Conservation (phyloP, 2,888 invertebrate genomes). For the Cosmorhoe ocellata region DNA sequence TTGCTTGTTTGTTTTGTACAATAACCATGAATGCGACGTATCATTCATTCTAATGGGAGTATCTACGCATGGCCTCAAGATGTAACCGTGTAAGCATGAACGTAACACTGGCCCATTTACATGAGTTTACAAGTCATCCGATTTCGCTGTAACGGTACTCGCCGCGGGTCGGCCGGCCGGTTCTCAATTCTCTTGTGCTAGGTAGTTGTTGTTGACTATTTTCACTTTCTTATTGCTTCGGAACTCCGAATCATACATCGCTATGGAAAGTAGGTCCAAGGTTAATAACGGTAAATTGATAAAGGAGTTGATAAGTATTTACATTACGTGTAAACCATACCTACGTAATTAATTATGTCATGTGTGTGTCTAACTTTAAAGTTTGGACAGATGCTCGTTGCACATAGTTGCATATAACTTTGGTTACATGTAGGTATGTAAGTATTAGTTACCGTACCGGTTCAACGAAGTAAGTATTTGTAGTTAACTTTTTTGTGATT, state of each 20-base stretch:
- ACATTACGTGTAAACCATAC: no score
- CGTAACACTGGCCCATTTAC: constrained; percentile 68
- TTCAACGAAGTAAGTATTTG: no score
- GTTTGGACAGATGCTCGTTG: no score
- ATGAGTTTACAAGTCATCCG: constrained; percentile 60
- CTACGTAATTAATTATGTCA: no score
- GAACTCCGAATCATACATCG: constrained; percentile 2
- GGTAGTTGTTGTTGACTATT: constrained; percentile 40
- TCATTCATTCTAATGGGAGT: constrained; percentile 19
- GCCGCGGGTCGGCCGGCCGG: constrained; percentile 16
- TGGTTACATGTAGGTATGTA: no score
- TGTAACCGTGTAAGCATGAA: constrained; percentile 25
- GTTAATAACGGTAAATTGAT: constrained; percentile 22
- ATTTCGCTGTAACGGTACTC: constrained; percentile 76
- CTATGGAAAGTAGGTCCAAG: neutral
- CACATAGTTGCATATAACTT: no score
- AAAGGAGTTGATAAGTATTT: constrained; percentile 1
- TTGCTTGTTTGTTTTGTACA: no score
- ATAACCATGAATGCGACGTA: constrained; percentile 3
- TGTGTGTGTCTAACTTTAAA: no score
- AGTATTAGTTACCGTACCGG: no score
- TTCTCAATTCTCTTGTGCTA: constrained; percentile 11
- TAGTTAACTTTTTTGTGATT: no score
- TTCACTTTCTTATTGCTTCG: constrained; percentile 71
- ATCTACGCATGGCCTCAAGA: constrained; percentile 18